Evolutionary conservation across 2,888 invertebrate genomes (phyloP), one percentile per base, ranked within the genome.

Genomic region (Dermolepida albohirtum): DNA sequence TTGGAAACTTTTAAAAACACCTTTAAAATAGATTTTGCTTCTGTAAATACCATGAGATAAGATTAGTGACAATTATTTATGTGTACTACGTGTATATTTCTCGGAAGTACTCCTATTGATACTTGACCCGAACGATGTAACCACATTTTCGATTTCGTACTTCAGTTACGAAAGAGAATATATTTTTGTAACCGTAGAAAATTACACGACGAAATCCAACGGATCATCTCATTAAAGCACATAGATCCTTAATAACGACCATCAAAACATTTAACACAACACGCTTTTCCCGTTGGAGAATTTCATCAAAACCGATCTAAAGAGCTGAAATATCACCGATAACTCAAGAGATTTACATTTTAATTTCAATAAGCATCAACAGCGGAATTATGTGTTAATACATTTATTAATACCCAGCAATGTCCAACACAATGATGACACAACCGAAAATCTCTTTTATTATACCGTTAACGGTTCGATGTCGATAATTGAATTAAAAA

Each of bases 321-420:
- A n/a, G 29, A 59, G 44, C 44, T 59, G 47, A 59, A 62, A 62
- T 62, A 62, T 34, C 34, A 47, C 47, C 47, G 59, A 62, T 62
- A 62, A 62, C 16, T 62, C 59, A 62, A 34, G 59, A 16, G 59
- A 62, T 62, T 62, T 47, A 62, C 59, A 62, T 62, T 62, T 62
- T 62, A 62, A 62, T 62, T 47, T 47, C 47, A 16, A 11, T 14
- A 34, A 49, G 47, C 47, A 62, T 47, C 59, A 34, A 47, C 47
- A 34, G 6, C 34, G 43, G 59, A 47, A 62, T 62, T 62, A 62
- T 47, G 59, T 62, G 59, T 62, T 44, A 62, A 62, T 62, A 62
- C 47, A 62, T 47, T 29, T 62, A 62, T 62, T 62, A 62, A 62
- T 62, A 62, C 39, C 16, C 47, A 6, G 1, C 34, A 1, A 34